Base-by-base conservation (phyloP, 2,113 vertebrate genomes). In the Xenopus laevis region DNA sequence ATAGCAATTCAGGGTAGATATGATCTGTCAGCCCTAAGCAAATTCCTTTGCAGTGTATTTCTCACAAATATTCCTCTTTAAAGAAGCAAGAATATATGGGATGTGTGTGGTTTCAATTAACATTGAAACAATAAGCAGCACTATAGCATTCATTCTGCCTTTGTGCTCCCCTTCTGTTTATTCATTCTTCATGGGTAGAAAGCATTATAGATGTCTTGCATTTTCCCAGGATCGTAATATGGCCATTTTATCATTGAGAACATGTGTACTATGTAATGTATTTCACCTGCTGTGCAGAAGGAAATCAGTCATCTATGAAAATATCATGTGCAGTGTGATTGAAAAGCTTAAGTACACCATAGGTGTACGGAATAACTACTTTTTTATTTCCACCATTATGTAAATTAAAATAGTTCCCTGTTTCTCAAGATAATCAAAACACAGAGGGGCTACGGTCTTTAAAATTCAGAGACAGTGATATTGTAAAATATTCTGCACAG, bases 401-500 rank as follows among this genome's bases (percentile, higher is more conserved):
- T 59, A 81, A 78, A 72, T 71, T 53, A 72, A 81, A 82, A 77
- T 72, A 65, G 65, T 44, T 75, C 63, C 12, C 13, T 66, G 52
- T 76, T 71, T 67, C 65, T 79, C 71, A 21, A 79, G 60, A 70
- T 78, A 78, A 79, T 74, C 76, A 79, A 55, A 81, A 62, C 61
- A 68, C 68, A 80, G 65, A 68, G 17, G 68, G 21, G 44, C 64
- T 4, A 61, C 18, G 50, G 44, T 78, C 57, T 78, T 81, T 81
- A 78, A 61, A 73, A 82, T 57, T 79, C 70, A 68, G 68, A 62
- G 61, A 71, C 59, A 78, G 58, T 67, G 64, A 79, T 82, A 74
- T 71, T 77, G 27, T 77, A 69, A 78, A 71, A 80, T 81, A 78
- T 79, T 82, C 74, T 78, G 52, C 47, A 79, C 72, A 79, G 76